Evolutionary conservation across 2,888 invertebrate species (phyloP).

Genomic region (Lypha dubia): DNA sequence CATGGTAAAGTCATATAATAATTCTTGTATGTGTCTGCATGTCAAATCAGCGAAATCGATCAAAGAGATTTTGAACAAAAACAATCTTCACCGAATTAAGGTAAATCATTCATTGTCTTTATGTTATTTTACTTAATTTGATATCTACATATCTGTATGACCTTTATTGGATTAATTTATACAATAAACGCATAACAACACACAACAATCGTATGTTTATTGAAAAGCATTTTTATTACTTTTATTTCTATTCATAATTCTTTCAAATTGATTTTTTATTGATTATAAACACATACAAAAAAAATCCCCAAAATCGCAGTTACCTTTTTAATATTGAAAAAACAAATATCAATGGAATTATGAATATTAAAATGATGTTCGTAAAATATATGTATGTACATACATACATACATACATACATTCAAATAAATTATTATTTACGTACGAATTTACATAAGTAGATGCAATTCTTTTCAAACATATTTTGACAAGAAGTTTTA

Average conservation of each 20-base stretch:
- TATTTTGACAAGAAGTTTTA: background rate
- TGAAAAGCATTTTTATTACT: background rate
- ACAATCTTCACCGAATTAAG: background rate
- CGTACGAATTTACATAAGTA: too few relatives aligned
- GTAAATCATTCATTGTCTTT: background rate
- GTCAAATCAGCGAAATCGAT: background rate
- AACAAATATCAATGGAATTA: too few relatives aligned
- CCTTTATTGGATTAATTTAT: slow-evolving; percentile 1
- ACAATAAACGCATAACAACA: background rate
- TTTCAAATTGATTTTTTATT: background rate
- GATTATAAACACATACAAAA: background rate
- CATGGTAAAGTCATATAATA: background rate
- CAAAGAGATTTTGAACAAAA: background rate
- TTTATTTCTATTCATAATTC: background rate
- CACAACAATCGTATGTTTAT: background rate
- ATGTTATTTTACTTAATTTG: background rate
- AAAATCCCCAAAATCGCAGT: background rate
- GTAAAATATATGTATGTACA: too few relatives aligned
- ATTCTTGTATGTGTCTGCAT: background rate
- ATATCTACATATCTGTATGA: background rate
- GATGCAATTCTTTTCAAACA: background rate
- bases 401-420: too few relatives aligned
- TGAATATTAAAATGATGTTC: too few relatives aligned
- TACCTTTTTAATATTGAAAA: too few relatives aligned
- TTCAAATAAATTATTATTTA: too few relatives aligned